Evolutionary conservation across 2,888 invertebrate genomes (phyloP), one percentile per base, ranked within the genome.

Genomic region (Brachyopa scutellaris): DNA sequence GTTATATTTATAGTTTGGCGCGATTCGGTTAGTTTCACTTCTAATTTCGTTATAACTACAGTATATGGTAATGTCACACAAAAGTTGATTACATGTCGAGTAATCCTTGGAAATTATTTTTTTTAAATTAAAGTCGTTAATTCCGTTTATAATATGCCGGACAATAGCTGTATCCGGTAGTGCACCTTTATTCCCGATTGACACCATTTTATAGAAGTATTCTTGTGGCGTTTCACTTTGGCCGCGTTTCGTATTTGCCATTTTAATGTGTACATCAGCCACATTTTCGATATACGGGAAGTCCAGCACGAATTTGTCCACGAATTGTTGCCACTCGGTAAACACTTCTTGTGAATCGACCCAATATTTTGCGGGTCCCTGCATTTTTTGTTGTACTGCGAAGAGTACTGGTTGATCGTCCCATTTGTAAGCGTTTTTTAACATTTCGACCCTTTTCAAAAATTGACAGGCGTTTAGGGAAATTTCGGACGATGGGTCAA

Each of bases 291-390:
- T 36, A 17, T 31, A 62, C 9, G 64, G 74, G 26, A 80, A 74
- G 38, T 59, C 45, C n/a, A 26, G 0, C 1, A 36, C 1, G 23
- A 82, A 76, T 62, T 53, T 66, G 3, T 7, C 6, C 4, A 45
- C 61, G 17, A 76, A 76, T 33, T 66, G 61, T 51, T 26, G 13
- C 76, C 61, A 72, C 7, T 61, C 36, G 11, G 15, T 67, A 62
- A 82, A 74, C 59, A 79, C 83, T 84, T 84, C 76, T 84, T 85
- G 84, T 55, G 42, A 53, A 23, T 73, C 53, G 21, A 73, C 31
- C 72, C 53, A 73, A 51, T 73, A 73, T 51, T 62, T 53, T 19
- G 77, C 72, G 7, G 29, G 26, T 7, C 79, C 79, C 15, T 23
- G 11, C 40, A 79, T 17, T 49, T 79, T 79, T 13, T 66, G 59